Evolutionary conservation across 1,140 invertebrate genomes (phyloP).

Genomic region (Gryon sp.): DNA sequence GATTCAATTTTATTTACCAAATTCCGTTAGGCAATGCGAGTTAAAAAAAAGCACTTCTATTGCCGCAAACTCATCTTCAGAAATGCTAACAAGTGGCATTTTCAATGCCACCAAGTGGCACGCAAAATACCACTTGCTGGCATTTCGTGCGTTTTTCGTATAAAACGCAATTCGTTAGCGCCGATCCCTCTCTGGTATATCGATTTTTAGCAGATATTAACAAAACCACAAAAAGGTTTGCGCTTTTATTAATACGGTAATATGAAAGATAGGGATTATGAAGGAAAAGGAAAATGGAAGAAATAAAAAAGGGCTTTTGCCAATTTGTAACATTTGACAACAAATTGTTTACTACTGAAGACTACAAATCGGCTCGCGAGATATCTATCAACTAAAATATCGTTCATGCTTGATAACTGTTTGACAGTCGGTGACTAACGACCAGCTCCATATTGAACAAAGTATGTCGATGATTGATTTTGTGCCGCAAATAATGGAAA

Average conservation of each 20-base stretch:
- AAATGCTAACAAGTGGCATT: slow-evolving; percentile 47
- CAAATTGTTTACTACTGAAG: slow-evolving; percentile 32
- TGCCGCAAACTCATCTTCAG: slow-evolving; percentile 19
- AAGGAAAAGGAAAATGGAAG: no score
- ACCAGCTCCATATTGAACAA: slow-evolving; percentile 49
- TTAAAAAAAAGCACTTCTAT: not conserved
- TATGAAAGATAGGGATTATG: not conserved
- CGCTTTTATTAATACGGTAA: slow-evolving; percentile 4
- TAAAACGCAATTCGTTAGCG: slow-evolving; percentile 27
- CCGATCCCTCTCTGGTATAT: slow-evolving; percentile 8
- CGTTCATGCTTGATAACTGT: slow-evolving; percentile 48
- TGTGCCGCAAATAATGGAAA: slow-evolving; percentile 56
- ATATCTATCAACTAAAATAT: slow-evolving; percentile 47
- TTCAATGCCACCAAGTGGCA: slow-evolving; percentile 30
- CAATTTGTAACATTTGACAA: not conserved
- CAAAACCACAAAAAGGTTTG: no score
- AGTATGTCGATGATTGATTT: slow-evolving; percentile 56
- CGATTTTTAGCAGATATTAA: slow-evolving; percentile 23
- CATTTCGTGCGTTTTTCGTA: slow-evolving; percentile 38
- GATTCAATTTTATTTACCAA: slow-evolving; percentile 24
- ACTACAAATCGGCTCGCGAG: slow-evolving; percentile 7
- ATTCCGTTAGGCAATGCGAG: not conserved
- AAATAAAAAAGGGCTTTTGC: not conserved
- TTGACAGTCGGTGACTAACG: slow-evolving; percentile 56
- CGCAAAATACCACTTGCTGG: slow-evolving; percentile 47